Evolutionary conservation across 2,113 vertebrate species (phyloP), one percentile per base, ranked within the genome.

Genomic region (Prunella fulvescens): DNA sequence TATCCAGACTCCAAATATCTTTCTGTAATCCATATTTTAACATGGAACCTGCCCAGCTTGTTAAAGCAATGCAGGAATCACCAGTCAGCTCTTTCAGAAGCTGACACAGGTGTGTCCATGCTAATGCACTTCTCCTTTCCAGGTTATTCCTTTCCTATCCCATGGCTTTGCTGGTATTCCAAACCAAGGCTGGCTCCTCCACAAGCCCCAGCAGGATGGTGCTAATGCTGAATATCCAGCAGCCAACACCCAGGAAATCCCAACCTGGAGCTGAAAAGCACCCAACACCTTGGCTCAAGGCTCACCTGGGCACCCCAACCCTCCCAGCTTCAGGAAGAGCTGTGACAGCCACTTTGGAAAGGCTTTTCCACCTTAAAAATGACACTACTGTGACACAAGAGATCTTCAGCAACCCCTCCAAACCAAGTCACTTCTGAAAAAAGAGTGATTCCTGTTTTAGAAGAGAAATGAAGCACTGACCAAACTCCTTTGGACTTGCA

Each of bases 361-460:
- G 16, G 11, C 7, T 15, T 88, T 89, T 48, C 40, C 19, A 28
- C 61, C 48, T 35, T n/a, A 53, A 86, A 66, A 87, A 37, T 14
- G 1, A 23, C 35, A 48, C 1, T 8, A 2, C 2, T 28, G 28
- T 31, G 29, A 42, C 42, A 71, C 9, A 22, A 11, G 0, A 0
- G 9, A 23, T 13, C 24, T 47, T 72, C 19, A 18, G 35, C 10
- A 45, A 7, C 0, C 20, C 4, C 14, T 35, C n/a, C 42, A 51
- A 45, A 70, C 10, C 25, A 73, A 45, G 23, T 2, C 28, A 48
- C 1, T 2, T 17, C 37, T 19, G 35, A 31, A 62, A 81, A 28
- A 31, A 22, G 9, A 64, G 24, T 3, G 2, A 42, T 53, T 87
- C 14, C 24, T 51, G 11, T 6, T 79, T 71, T 17, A 88, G 44